phyloP scores from a whole-genome alignment of 2,888 invertebrate genomes.

The Globia sparganii region DNA sequence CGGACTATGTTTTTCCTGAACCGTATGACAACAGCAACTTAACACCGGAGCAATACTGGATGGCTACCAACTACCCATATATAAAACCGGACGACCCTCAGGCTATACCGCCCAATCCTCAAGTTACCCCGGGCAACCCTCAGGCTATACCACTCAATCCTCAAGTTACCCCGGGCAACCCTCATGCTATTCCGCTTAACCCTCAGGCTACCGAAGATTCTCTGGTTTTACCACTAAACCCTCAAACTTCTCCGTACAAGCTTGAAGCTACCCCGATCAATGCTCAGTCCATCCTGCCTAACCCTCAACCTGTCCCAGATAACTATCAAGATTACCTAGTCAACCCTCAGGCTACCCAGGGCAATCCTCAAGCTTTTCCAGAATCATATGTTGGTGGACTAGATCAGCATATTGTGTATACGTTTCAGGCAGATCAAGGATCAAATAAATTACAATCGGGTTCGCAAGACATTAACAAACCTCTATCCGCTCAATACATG shows the following conservation, averaged over 20 bases:
- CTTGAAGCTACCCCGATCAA: conserved; percentile 10
- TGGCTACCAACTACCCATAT: conserved; percentile 21
- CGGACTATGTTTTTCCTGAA: not conserved
- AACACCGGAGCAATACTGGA: conserved; percentile 12
- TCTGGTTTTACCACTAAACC: not conserved
- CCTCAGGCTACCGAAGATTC: not conserved
- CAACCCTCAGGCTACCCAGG: conserved; percentile 7
- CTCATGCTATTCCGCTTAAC: not conserved
- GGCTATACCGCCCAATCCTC: not conserved
- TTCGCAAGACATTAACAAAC: not conserved
- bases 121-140: not conserved
- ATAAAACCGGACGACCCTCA: not conserved
- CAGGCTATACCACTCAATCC: not conserved
- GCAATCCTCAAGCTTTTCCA: not conserved
- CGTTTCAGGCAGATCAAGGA: conserved; percentile 18
- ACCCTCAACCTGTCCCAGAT: conserved; percentile 14
- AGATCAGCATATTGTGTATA: conserved; percentile 31
- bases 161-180: not conserved
- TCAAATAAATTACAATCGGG: not conserved
- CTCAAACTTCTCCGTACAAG: conserved; percentile 3
- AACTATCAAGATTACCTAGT: not conserved
- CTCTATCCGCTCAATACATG: conserved; percentile 20
- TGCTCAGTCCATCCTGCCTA: not conserved
- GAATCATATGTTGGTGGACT: conserved; percentile 9
- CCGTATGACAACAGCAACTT: not conserved